Percentiles rank a stretch among this genome's conserved stretches.
These are phyloP conservation scores for Riparia riparia DNA, from an alignment of 2,113 vertebrate genomes.

Conservation along the genomic window DNA sequence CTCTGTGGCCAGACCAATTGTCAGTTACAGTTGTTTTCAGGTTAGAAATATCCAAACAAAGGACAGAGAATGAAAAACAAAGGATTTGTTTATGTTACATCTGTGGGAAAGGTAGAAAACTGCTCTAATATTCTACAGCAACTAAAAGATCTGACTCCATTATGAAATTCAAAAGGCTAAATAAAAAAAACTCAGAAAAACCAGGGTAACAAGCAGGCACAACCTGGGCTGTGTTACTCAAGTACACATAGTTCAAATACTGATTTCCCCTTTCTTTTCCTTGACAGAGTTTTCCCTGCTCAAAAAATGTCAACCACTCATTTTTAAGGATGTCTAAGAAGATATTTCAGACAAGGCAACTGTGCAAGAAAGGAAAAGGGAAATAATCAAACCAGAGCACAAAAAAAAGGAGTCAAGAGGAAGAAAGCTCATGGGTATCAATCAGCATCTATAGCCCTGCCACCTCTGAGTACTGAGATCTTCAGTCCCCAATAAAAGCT, in stretches of 20 bases:
- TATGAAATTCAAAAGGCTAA: no score
- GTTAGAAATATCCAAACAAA: no score
- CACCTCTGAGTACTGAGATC: neutral
- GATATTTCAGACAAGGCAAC: neutral
- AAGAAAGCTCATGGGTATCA: accelerated
- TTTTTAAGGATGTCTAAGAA: neutral
- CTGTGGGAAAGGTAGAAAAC: no score
- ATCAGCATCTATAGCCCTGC: neutral
- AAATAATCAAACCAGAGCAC: neutral
- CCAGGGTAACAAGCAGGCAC: no score
- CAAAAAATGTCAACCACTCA: neutral
- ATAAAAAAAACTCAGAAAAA: no score
- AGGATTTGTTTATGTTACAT: no score
- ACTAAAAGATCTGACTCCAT: no score
- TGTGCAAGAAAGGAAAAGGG: neutral
- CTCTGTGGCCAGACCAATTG: no score
- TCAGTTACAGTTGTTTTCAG: no score
- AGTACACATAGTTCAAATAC: neutral
- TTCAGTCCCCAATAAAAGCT: neutral
- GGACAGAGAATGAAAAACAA: no score
- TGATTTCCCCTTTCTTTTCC: neutral
- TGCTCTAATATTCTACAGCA: no score
- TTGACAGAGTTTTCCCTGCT: accelerated
- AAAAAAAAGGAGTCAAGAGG: neutral
- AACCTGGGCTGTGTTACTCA: neutral